Base-by-base conservation (phyloP, 64 coral and sea anemone genomes). In the Orbicella faveolata region DNA sequence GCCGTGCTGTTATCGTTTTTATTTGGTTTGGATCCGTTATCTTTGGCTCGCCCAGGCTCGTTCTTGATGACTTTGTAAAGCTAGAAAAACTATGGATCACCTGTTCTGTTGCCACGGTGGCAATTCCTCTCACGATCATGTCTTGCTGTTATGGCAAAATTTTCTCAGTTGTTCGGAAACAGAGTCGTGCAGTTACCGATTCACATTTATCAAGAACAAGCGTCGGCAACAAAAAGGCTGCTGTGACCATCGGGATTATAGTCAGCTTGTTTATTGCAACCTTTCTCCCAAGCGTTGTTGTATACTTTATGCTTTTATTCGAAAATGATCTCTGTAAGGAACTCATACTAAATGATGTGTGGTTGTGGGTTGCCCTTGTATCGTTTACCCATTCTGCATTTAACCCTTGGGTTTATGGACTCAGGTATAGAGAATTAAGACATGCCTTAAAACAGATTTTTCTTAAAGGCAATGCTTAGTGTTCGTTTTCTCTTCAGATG, bases 321-420 rank as follows among this genome's bases (percentile, higher is more conserved):
- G 87, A 76, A 33, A 53, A 76, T 12, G 87, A 88, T 26, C 18
- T 61, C 13, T 88, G 87, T 15, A 76, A 63, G 30, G 73, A 88
- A 20, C 36, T 77, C 1, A 9, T n/a, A 21, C 73, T 88, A 4
- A 88, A 88, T 63, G 35, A 76, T 54, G 52, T 77, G 20, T 88
- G 87, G 87, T 16, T 41, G 11, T 88, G 87, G 87, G 75, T 88
- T 35, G 87, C 87, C 3, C 54, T 88, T 48, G 87, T 88, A 3
- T 77, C 87, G 0, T 88, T 88, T 17, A 36, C 74, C 23, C 87
- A 88, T 77, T 88, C 87, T 39, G 23, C 87, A 5, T 39, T 65
- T 26, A 88, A 88, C 25, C 87, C 87, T 76, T 88, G 87, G 87
- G 87, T 88, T 4, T 88, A 88, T 63, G 73, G 87, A 75, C 75